These are phyloP conservation scores for Tolmerus cingulatus DNA, from an alignment of 2,888 invertebrate genomes.

Conservation along the genomic window DNA sequence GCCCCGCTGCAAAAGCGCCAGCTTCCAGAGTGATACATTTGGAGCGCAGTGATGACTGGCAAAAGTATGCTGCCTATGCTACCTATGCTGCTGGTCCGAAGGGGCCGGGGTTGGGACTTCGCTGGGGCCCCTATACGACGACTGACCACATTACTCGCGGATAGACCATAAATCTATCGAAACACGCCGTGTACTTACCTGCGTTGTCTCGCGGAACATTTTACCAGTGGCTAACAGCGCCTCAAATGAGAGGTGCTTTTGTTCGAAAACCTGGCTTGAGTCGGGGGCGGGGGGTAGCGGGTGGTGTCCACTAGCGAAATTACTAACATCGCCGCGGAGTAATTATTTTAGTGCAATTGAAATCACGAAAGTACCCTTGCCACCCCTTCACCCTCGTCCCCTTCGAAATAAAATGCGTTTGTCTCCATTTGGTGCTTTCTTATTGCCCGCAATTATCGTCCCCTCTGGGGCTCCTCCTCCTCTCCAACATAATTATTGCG, in stretches of 20 bases:
- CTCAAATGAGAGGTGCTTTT: slow-evolving; percentile 14
- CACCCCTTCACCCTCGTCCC: neutral
- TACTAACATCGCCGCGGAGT: slow-evolving; percentile 18
- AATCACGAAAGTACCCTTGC: neutral
- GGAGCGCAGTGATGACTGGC: slow-evolving; percentile 3
- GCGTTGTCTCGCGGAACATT: slow-evolving; percentile 19
- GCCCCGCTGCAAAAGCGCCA: neutral
- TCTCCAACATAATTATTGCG: slow-evolving; percentile 7
- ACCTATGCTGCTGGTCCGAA: too few species aligned
- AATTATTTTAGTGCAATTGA: slow-evolving; percentile 37
- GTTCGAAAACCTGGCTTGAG: neutral
- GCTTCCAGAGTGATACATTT: neutral
- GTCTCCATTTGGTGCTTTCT: slow-evolving; percentile 20
- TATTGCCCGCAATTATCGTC: slow-evolving; percentile 27
- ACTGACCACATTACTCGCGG: slow-evolving; percentile 29
- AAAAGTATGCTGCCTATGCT: neutral
- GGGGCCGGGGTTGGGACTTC: neutral
- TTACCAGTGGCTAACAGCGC: slow-evolving; percentile 25
- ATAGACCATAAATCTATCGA: slow-evolving; percentile 32
- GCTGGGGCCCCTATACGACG: neutral
- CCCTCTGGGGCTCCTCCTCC: neutral
- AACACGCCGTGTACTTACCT: slow-evolving; percentile 2
- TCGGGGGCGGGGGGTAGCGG: neutral
- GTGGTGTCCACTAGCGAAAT: neutral
- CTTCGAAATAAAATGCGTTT: slow-evolving; percentile 26